Evolutionary conservation across 2,797 vertebrate species (phyloP).

Genomic region (Alosa sapidissima): DNA sequence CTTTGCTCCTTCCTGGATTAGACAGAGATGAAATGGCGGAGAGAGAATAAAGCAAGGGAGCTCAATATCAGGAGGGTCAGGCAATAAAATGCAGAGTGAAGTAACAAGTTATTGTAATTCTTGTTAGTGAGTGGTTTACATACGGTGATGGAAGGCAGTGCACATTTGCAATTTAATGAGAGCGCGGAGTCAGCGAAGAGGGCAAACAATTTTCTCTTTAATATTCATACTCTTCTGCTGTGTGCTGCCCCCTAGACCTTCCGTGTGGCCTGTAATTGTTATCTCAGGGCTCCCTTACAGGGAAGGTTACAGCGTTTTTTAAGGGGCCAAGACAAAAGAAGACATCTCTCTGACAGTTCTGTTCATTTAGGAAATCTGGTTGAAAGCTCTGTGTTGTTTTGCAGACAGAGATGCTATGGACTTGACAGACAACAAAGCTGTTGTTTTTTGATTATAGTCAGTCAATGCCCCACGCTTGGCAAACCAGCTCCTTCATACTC

Average conservation of each 20-base stretch:
- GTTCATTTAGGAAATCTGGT: background rate
- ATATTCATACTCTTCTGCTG: slow-evolving; percentile 71
- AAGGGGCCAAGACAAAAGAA: background rate
- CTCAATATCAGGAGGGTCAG: slow-evolving; percentile 59
- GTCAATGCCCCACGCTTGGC: background rate
- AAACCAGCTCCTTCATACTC: background rate
- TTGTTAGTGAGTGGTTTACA: slow-evolving; percentile 60
- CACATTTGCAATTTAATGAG: slow-evolving; percentile 77
- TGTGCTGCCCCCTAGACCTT: slow-evolving; percentile 46
- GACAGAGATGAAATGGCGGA: background rate
- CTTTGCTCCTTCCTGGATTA: background rate
- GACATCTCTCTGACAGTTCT: slow-evolving; percentile 1
- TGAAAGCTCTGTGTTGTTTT: background rate
- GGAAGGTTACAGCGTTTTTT: background rate
- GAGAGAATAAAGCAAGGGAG: slow-evolving; percentile 32
- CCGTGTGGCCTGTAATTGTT: slow-evolving; percentile 45
- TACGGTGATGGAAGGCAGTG: slow-evolving; percentile 57
- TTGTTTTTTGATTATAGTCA: background rate
- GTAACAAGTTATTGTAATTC: slow-evolving; percentile 55
- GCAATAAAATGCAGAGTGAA: slow-evolving; percentile 55
- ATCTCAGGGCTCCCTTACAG: slow-evolving; percentile 36
- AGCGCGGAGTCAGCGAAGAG: slow-evolving; percentile 64
- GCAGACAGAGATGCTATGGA: background rate
- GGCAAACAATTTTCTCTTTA: slow-evolving; percentile 66
- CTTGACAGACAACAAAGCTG: background rate